Percentiles rank a stretch among this genome's conserved stretches.
phyloP scores from a whole-genome alignment of 2,797 vertebrate genomes.

The Etheostoma nigrum region DNA sequence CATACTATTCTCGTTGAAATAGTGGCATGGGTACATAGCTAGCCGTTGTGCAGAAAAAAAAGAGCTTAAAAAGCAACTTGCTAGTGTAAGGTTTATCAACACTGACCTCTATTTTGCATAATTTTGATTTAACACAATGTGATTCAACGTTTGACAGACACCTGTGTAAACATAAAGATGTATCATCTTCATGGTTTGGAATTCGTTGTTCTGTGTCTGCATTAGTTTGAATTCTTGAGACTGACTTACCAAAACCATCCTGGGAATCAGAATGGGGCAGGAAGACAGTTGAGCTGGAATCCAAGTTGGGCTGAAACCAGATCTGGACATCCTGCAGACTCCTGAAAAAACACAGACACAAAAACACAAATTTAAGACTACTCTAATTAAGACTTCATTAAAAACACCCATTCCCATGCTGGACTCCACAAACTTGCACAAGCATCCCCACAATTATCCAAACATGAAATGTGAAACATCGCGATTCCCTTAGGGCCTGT shows the following conservation, averaged over 20 bases:
- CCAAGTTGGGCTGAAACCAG: conserved; percentile 92
- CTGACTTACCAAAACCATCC: conserved; percentile 89
- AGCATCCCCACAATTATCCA: not conserved
- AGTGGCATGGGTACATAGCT: no score
- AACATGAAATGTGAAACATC: not conserved
- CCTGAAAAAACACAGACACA: conserved; percentile 77
- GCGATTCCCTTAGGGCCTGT: no score
- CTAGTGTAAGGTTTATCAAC: not conserved
- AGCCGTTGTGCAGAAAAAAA: no score
- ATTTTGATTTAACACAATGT: not conserved
- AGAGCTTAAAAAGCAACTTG: no score
- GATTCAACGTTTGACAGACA: not conserved
- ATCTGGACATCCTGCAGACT: conserved; percentile 98
- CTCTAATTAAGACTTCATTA: not conserved
- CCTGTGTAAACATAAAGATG: not conserved
- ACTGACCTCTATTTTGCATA: not conserved
- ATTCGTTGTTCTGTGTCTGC: not conserved
- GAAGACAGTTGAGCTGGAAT: conserved; percentile 80
- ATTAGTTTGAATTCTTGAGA: not conserved
- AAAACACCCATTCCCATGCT: not conserved
- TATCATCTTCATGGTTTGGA: not conserved
- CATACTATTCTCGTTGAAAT: no score
- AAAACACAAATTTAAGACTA: not conserved
- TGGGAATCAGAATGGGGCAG: conserved; percentile 85
- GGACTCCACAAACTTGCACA: not conserved